Evolutionary conservation across 2,797 vertebrate species (phyloP).

Genomic region (Garrulus glandarius): DNA sequence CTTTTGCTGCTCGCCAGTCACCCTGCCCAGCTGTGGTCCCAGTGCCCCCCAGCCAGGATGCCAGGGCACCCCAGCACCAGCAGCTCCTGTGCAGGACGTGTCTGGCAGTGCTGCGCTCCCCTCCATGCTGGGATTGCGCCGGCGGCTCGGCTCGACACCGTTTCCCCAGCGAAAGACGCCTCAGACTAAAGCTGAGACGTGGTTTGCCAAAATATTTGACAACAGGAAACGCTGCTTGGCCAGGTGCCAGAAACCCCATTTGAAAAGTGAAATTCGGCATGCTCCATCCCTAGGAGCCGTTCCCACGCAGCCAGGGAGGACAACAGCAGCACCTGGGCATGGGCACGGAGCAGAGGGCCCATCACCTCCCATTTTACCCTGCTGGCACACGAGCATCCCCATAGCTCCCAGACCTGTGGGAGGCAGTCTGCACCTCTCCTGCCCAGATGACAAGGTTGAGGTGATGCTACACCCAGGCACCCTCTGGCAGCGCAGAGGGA

Average conservation of each 20-base stretch:
- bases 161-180: conserved; percentile 7
- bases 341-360: neutral
- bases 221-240: conserved; percentile 37
- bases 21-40: neutral
- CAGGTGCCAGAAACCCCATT: neutral
- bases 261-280: conserved; percentile 31
- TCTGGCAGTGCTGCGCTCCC: neutral
- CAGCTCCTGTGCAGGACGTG: rapidly evolving
- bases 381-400: neutral
- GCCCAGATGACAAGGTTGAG: neutral
- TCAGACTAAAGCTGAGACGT: conserved; percentile 45
- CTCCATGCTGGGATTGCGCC: rapidly evolving
- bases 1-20: neutral
- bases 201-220: conserved; percentile 71
- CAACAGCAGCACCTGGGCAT: rapidly evolving
- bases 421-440: neutral
- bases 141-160: neutral
- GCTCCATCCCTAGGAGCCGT: neutral
- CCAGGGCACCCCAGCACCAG: neutral
- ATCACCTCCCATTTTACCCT: rapidly evolving
- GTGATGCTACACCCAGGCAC: neutral
- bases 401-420: rapidly evolving
- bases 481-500: neutral
- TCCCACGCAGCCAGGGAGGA: neutral
- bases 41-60: neutral